phyloP scores from a whole-genome alignment of 2,113 vertebrate species.

The Macroglossus sobrinus region DNA sequence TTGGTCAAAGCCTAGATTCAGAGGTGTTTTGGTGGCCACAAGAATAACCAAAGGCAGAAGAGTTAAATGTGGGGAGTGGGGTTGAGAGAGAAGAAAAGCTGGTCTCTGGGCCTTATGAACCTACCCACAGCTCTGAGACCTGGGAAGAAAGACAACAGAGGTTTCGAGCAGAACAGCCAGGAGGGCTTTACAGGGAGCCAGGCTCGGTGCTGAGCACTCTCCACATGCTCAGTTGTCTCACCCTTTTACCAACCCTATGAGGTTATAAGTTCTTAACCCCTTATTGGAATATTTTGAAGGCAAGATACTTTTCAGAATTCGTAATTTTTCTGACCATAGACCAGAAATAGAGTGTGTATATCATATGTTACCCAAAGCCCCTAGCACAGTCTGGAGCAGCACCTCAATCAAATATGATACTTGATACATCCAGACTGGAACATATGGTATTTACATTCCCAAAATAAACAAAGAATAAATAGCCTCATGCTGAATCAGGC shows the following conservation, averaged over 20 bases:
- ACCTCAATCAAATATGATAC: background rate
- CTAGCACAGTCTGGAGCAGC: background rate
- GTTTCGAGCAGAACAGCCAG: accelerated
- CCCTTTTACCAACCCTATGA: background rate
- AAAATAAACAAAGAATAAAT: background rate
- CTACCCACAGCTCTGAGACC: background rate
- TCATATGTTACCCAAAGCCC: background rate
- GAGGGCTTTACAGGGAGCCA: accelerated
- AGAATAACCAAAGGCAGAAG: background rate
- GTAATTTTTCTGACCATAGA: background rate
- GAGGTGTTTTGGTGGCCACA: background rate
- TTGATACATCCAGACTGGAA: background rate
- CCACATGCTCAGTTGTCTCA: background rate
- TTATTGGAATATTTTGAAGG: background rate
- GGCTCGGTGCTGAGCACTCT: too few relatives aligned
- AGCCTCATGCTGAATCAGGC: background rate
- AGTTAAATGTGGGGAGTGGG: background rate
- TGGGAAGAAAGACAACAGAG: background rate
- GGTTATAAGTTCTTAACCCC: too few relatives aligned
- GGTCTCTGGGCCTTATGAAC: background rate
- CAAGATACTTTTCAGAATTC: background rate
- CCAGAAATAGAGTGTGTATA: background rate
- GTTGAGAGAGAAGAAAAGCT: too few relatives aligned
- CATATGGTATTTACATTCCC: accelerated
- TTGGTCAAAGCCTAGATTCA: background rate